phyloP scores from a whole-genome alignment of 2,888 invertebrate genomes.

The Papilio elwesi region DNA sequence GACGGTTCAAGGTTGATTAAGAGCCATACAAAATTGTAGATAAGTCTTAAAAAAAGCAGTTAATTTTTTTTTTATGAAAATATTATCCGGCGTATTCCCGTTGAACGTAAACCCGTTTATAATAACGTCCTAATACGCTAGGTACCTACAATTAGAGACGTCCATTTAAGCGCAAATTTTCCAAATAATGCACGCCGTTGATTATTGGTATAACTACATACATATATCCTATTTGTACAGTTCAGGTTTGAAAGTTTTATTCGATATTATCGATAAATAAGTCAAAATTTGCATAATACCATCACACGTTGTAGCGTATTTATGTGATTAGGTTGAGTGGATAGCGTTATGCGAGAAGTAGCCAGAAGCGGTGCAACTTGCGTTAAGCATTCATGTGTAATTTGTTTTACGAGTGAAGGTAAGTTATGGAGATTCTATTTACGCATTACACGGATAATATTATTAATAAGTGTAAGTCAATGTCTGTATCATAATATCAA shows the following conservation, averaged over 20 bases:
- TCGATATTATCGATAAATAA: constrained; percentile 47
- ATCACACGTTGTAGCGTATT: constrained; percentile 53
- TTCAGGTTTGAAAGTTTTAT: constrained; percentile 27
- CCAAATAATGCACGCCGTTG: too few relatives aligned
- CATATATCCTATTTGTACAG: not conserved
- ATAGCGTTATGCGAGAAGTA: constrained; percentile 63
- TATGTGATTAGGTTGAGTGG: constrained; percentile 54
- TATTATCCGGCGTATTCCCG: too few relatives aligned
- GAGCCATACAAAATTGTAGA: too few relatives aligned
- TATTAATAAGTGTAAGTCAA: not conserved
- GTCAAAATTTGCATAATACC: constrained; percentile 55
- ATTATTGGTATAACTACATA: too few relatives aligned
- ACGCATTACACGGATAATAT: not conserved
- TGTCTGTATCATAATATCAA: not conserved
- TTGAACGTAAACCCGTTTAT: too few relatives aligned
- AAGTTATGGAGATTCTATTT: constrained; percentile 48
- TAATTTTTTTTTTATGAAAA: too few relatives aligned
- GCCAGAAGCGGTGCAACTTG: constrained; percentile 72
- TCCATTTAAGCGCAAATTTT: too few relatives aligned
- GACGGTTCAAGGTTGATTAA: too few relatives aligned
- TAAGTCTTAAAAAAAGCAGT: too few relatives aligned
- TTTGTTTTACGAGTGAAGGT: constrained; percentile 55
- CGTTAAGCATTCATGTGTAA: constrained; percentile 69
- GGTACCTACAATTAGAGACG: too few relatives aligned
- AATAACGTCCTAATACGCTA: too few relatives aligned